These are phyloP conservation scores for Rhimphoctona megacephalus DNA, from an alignment of 2,888 invertebrate species.

Conservation along the genomic window DNA sequence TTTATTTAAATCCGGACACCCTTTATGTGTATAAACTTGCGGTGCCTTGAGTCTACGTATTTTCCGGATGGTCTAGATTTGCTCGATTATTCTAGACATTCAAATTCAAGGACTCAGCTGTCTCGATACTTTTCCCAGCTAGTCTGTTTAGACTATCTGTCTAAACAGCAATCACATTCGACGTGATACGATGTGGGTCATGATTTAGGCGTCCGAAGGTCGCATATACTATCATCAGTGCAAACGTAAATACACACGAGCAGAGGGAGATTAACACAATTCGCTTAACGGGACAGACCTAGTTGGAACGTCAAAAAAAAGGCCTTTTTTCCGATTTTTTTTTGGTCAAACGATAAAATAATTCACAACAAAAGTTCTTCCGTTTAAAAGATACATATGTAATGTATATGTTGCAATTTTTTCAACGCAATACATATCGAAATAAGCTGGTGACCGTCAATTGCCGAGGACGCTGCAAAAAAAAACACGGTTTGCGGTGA, in stretches of 20 bases:
- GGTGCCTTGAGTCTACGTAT: conserved; percentile 50
- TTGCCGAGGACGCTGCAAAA: too few relatives aligned
- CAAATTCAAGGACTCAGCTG: conserved; percentile 64
- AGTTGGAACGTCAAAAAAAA: too few relatives aligned
- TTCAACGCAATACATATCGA: too few relatives aligned
- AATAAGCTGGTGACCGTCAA: too few relatives aligned
- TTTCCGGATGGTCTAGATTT: conserved; percentile 71
- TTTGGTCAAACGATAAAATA: too few relatives aligned
- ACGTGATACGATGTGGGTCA: conserved; percentile 50
- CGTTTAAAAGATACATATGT: too few relatives aligned
- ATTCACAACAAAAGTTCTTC: too few relatives aligned
- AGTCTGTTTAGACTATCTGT: conserved; percentile 34
- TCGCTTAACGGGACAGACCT: too few relatives aligned
- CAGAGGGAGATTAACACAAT: conserved; percentile 28
- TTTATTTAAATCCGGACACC: conserved; percentile 4
- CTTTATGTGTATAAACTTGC: not conserved
- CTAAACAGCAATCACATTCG: conserved; percentile 5
- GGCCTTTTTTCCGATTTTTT: too few relatives aligned
- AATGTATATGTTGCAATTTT: too few relatives aligned
- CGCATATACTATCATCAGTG: not conserved
- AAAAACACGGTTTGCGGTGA: too few relatives aligned
- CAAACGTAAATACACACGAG: not conserved
- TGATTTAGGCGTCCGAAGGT: conserved; percentile 71
- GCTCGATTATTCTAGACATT: conserved; percentile 65
- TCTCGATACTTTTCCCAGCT: conserved; percentile 51